Evolutionary conservation across 2,797 vertebrate genomes (phyloP), one percentile per base, ranked within the genome.

Genomic region (Hippocampus kuda): DNA sequence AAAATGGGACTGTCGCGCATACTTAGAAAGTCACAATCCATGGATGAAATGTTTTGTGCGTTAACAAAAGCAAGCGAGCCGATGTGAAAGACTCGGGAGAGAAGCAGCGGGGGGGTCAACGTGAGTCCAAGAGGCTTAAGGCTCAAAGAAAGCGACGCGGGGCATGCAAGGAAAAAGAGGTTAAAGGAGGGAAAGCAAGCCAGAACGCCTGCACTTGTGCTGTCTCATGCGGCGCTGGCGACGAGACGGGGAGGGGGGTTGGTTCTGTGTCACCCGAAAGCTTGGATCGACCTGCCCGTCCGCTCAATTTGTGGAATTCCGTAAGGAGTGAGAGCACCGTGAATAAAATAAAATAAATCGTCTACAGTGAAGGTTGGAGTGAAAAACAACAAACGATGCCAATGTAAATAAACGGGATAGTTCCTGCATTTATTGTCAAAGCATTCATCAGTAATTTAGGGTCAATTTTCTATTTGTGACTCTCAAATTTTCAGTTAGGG

Each of bases 271-370:
- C 30, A n/a, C 59, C 30, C 6, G 15, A 27, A 30, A 60, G 26
- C 26, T 60, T 18, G 57, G 57, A 60, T 60, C 57, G 6, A 18
- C 75, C 60, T 84, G 80, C 81, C 81, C 67, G 65, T 86, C 77
- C 76, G 67, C 81, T 84, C 81, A 85, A 85, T 89, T 86, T 87
- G 82, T 70, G 70, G 78, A 82, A 84, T 86, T 85, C 85, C 81
- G 83, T 77, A 77, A 75, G 78, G 77, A 83, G 76, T 71, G 76
- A 83, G 22, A n/a, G 8, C 6, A 22, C 22, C 51, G 20, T 2
- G 44, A 87, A 85, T 74, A 80, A 82, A 82, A 82, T 46, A 9
- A 53, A 0, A 46, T 46, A 7, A 81, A 73, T 70, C 84, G 79
- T 84, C 85, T 76, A 76, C 77, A 51, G 18, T 53, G 51, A 8